phyloP scores from a whole-genome alignment of 2,797 vertebrate genomes.

The Odontamblyopus rebecca region DNA sequence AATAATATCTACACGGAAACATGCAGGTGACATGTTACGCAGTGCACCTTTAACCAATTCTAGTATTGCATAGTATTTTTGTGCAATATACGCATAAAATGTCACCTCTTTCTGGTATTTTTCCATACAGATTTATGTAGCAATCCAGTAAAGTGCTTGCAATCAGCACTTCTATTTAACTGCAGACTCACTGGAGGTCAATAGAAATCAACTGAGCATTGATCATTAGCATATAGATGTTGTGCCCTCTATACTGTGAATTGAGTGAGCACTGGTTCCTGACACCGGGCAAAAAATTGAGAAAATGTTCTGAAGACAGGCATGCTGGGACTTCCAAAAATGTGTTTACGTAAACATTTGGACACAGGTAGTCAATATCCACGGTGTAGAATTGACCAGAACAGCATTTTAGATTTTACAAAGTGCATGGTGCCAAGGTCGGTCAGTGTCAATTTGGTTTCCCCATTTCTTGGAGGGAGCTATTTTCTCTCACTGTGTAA shows the following conservation, averaged over 20 bases:
- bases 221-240: conserved; percentile 80
- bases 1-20: conserved; percentile 3
- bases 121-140: conserved; percentile 64
- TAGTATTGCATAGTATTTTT: background rate
- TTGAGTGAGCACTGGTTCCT: conserved; percentile 26
- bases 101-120: conserved; percentile 22
- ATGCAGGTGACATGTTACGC: background rate
- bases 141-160: conserved; percentile 62
- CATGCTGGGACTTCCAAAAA: conserved; percentile 16
- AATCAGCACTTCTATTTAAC: conserved; percentile 61
- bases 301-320: conserved; percentile 15
- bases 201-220: conserved; percentile 66
- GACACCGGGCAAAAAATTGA: conserved; percentile 26
- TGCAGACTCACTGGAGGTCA: conserved; percentile 67
- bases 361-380: conserved; percentile 47
- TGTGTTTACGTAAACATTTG: conserved; percentile 32
- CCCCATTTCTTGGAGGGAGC: conserved; percentile 42
- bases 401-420: conserved; percentile 48
- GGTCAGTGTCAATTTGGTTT: conserved; percentile 61
- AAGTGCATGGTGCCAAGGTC: conserved; percentile 46
- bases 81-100: conserved; percentile 12
- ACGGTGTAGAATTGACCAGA: conserved; percentile 49
- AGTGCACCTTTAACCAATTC: background rate
- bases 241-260: conserved; percentile 47
- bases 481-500: conserved; percentile 50